A percentile compares a stretch with the other conserved stretches of the same genome.
These are phyloP conservation scores for Schizopygopsis pylzovi DNA, from an alignment of 2,797 vertebrate genomes.

Conservation along the genomic window DNA sequence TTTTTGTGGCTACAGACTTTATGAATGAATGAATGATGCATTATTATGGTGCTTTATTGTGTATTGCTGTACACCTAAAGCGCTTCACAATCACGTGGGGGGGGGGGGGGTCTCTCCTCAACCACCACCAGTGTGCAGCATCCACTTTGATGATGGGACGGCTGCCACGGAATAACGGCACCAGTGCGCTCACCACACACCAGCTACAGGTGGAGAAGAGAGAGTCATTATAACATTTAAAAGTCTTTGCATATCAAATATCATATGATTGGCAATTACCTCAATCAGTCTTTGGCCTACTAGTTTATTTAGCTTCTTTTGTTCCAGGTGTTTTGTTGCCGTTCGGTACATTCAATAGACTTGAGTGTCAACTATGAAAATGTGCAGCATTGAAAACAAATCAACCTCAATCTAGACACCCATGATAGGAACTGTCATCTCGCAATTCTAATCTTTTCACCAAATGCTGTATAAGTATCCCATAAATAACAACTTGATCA, in stretches of 20 bases:
- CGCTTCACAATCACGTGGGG: no score
- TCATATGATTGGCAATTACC: background rate
- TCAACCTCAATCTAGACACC: background rate
- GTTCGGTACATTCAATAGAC: background rate
- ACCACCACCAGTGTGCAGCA: no score
- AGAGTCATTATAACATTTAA: background rate
- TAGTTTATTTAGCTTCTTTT: background rate
- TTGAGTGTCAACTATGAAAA: background rate
- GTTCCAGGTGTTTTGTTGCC: background rate
- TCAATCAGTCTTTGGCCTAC: background rate
- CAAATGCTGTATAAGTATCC: constrained; percentile 14
- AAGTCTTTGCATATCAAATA: constrained; percentile 13
- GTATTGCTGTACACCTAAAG: no score
- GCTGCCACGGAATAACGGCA: no score
- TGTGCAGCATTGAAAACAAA: constrained; percentile 5
- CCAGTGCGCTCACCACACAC: no score
- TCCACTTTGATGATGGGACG: no score
- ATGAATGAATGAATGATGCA: no score
- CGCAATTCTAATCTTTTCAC: background rate
- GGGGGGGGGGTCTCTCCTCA: no score
- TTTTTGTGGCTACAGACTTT: constrained; percentile 13
- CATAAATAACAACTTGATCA: constrained; percentile 36
- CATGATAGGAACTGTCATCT: background rate
- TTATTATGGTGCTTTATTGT: no score
- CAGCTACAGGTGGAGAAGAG: no score